Base-by-base conservation (phyloP, 2,888 invertebrate species). In the Aleiodes leptofemur region DNA sequence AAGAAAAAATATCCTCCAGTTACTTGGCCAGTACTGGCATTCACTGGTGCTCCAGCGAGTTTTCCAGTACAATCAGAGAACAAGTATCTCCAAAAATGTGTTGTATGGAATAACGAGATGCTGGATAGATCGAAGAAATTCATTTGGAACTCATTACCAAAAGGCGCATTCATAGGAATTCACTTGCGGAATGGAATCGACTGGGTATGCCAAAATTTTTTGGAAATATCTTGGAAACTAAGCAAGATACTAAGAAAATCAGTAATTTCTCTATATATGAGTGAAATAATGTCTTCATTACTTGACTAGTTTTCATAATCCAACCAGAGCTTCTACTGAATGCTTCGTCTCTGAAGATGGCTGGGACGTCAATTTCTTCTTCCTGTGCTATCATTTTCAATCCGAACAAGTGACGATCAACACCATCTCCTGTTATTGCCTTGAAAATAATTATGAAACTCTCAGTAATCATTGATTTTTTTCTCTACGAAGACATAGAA, bases 171-270 rank as follows among this genome's bases (percentile, higher is more conserved):
- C 87, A 91, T 99, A 76, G 99, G 97, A 0, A 93, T 99, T 80
- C 99, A 99, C 91, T 91, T 99, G 72, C 92, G 99, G 72, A 99
- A 99, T 91, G 98, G 98, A 13, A 93, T 95, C 59, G 99, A 99
- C 90, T 99, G 99, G 99, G 89, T 89, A 84, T 43, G 9, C 3
- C 1, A 4, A 51, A 3, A 4, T 4, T 51, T 51, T 51, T 6
- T 4, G 3, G 7, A n/a, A 51, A 51, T 31, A 31, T 31, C 31
- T 31, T 31, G 34, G 6, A 34, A 34, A 34, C 34, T 34, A 34
- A 34, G 34, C 34, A 0, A 31, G 31, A 31, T 31, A 31, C n/a
- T n/a, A n/a, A n/a, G n/a, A n/a, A n/a, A 23, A 23, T 23, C 23
- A 23, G 23, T 23, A 23, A 23, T 23, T 23, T 23, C 2, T 23